Base-by-base conservation (phyloP, 2,113 vertebrate genomes). In the Megaceryle maxima region DNA sequence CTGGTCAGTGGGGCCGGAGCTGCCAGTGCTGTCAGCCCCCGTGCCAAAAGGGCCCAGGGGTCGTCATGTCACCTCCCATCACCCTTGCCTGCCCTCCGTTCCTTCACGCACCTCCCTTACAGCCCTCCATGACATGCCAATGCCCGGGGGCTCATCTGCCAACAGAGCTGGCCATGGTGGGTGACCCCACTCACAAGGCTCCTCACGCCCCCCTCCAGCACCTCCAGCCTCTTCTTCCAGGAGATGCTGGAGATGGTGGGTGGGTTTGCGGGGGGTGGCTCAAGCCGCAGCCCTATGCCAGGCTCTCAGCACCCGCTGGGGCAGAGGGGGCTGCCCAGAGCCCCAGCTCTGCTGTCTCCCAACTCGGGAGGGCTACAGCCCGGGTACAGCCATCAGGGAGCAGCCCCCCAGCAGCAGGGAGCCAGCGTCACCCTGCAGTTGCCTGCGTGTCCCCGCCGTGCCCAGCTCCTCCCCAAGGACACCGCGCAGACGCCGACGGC, bases 391-490 rank as follows among this genome's bases (percentile, higher is more conserved):
- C n/a, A 10, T 26, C 3, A 12, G 29, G 20, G 8, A 50, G 19
- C 64, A 21, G 4, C 24, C 19, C 26, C 41, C 17, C 33, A 7
- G 60, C 76, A 37, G 17, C 43, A 18, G 17, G 59, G 76, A 15
- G 25, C 20, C 50, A 56, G 55, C 26, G 44, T 78, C 76, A 59
- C 80, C 70, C 60, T 16, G 69, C 75, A 75, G 75, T 81, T 28
- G 8, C 81, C 50, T 29, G 19, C 19, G 13, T 18, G 25, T 57
- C 56, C 76, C 26, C 41, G 46, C 41, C 16, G 77, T 73, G 62
- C 57, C 35, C 35, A 64, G 75, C 79, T 84, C 83, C 95, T 92
- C 84, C 93, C 83, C 51, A 76, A 79, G 88, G 84, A 88, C 72
- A 10, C 51, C 43, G 41, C 76, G 67, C 87, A 94, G 93, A 56